Percentiles rank a stretch among this genome's conserved stretches.
Conservation (phyloP, 92 coral and sea anemone genomes). For the Epizoanthus illoricatus region DNA sequence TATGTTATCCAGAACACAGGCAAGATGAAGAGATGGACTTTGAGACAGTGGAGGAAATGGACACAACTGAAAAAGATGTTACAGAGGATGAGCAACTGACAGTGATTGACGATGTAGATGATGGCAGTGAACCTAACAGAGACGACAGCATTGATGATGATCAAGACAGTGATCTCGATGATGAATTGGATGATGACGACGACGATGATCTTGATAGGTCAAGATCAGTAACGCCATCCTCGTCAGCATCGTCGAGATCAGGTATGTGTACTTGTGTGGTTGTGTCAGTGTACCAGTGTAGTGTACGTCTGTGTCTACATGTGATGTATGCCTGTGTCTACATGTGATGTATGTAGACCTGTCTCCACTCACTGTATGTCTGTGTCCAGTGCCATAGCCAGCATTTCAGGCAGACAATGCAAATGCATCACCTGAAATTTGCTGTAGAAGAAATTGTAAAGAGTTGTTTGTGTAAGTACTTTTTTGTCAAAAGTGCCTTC, state of each 20-base stretch:
- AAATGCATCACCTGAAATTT: too few relatives aligned
- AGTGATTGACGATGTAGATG: conserved; percentile 76
- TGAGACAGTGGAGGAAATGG: conserved; percentile 43
- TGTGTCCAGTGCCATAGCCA: too few relatives aligned
- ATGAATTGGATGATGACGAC: conserved; percentile 42
- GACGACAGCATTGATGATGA: conserved; percentile 63
- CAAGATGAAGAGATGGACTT: conserved; percentile 38
- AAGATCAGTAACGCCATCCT: conserved; percentile 70
- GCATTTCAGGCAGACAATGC: too few relatives aligned
- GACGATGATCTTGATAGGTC: conserved; percentile 49
- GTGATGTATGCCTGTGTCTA: too few relatives aligned
- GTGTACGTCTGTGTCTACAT: too few relatives aligned
- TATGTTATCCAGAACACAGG: neutral
- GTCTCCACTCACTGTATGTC: too few relatives aligned
- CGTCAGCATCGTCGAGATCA: conserved; percentile 77
- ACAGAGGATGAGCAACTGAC: conserved; percentile 75
- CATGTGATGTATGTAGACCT: too few relatives aligned
- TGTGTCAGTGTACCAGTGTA: too few relatives aligned
- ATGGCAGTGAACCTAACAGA: conserved; percentile 61
- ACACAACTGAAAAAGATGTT: conserved; percentile 38
- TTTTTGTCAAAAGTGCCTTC: too few relatives aligned
- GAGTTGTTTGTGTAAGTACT: too few relatives aligned
- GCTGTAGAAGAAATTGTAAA: too few relatives aligned
- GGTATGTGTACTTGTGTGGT: conserved; percentile 47
- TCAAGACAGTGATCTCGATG: conserved; percentile 50